phyloP scores from a whole-genome alignment of 2,888 invertebrate species.

The Harpagoxenus sublaevis region DNA sequence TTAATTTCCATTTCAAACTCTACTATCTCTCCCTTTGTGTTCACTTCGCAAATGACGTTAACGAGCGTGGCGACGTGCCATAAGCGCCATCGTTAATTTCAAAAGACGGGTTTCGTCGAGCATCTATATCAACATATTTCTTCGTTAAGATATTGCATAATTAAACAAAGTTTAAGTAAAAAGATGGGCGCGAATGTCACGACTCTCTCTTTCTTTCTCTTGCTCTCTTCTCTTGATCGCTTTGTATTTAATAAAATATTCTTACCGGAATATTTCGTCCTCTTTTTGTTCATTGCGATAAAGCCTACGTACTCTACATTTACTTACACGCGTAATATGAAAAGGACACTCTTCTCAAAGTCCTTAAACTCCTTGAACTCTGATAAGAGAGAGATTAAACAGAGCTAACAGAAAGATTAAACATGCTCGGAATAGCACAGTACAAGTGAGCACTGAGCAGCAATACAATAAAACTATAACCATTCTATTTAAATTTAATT shows the following conservation, averaged over 20 bases:
- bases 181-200: conserved; percentile 63
- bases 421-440: not conserved
- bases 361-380: conserved; percentile 19
- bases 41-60: conserved; percentile 31
- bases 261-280: not conserved
- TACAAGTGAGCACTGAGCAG: not conserved
- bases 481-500: conserved; percentile 4
- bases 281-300: conserved; percentile 1
- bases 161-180: conserved; percentile 23
- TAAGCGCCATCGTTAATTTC: conserved; percentile 46
- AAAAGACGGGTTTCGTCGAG: conserved; percentile 13
- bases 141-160: conserved; percentile 25
- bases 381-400: not conserved
- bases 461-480: not conserved
- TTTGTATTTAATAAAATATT: conserved; percentile 24
- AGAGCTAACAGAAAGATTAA: conserved; percentile 21
- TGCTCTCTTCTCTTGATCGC: conserved; percentile 9
- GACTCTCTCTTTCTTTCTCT: conserved; percentile 50
- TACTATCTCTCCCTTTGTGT: conserved; percentile 11
- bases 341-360: conserved; percentile 20
- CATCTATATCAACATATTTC: conserved; percentile 21
- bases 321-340: not conserved
- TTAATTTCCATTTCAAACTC: conserved; percentile 4
- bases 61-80: conserved; percentile 9
- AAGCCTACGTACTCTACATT: not conserved